Percentiles rank a stretch among this genome's conserved stretches.
phyloP scores from a whole-genome alignment of 2,888 invertebrate genomes.

The Willowsia nigromaculata region DNA sequence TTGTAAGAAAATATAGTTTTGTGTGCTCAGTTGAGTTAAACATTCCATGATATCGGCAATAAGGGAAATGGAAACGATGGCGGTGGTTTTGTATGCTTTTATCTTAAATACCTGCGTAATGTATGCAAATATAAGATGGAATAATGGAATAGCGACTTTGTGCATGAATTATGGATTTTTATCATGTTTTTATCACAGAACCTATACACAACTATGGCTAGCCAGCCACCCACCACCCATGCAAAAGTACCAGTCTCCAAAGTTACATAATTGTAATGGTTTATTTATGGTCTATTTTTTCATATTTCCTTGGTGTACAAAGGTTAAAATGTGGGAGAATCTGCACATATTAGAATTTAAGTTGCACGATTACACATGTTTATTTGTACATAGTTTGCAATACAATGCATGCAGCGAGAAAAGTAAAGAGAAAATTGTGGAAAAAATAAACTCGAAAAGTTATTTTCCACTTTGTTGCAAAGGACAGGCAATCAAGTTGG shows the following conservation, averaged over 20 bases:
- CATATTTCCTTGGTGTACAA: background rate
- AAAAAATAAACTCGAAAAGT: background rate
- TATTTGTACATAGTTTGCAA: background rate
- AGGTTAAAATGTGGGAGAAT: no score
- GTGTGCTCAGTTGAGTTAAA: no score
- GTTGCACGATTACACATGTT: background rate
- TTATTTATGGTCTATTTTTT: background rate
- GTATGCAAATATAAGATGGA: background rate
- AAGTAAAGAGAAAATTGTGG: background rate
- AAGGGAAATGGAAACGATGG: background rate
- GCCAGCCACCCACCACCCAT: background rate
- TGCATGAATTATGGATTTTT: slow-evolving; percentile 4
- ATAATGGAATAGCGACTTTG: slow-evolving; percentile 1
- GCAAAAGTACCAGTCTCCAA: no score
- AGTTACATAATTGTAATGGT: background rate
- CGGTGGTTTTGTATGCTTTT: background rate
- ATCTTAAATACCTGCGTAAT: background rate
- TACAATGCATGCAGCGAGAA: background rate
- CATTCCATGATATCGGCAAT: no score
- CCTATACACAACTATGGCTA: no score
- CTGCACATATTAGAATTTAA: no score
- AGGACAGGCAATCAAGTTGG: slow-evolving; percentile 48
- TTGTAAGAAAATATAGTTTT: background rate
- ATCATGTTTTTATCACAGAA: background rate
- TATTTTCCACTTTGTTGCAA: background rate